Conservation (phyloP, 64 coral and sea anemone species). For the Dendrophyllia cribrosa region DNA sequence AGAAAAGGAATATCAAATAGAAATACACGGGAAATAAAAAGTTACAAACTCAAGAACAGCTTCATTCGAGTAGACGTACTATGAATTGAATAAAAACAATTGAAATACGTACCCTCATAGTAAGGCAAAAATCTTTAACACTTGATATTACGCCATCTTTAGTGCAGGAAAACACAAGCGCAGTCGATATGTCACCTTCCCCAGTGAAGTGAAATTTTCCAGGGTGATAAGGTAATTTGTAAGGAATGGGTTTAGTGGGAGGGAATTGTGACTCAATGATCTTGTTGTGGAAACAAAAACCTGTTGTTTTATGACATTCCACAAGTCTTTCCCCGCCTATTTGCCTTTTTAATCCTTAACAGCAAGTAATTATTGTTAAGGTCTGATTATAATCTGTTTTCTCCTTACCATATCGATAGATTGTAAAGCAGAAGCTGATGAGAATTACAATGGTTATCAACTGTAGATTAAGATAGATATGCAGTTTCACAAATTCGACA, state of each 20-base stretch:
- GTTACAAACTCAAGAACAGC: too few relatives aligned
- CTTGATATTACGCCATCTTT: background rate
- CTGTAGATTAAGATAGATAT: too few relatives aligned
- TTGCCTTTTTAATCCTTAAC: background rate
- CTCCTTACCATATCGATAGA: background rate
- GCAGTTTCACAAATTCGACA: too few relatives aligned
- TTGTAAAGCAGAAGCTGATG: background rate
- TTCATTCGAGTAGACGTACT: too few relatives aligned
- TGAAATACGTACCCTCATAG: conserved; percentile 21
- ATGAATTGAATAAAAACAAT: background rate
- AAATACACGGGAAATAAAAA: too few relatives aligned
- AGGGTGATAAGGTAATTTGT: background rate
- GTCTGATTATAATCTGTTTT: too few relatives aligned
- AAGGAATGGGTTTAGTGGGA: background rate
- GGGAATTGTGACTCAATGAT: background rate
- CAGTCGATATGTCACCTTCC: background rate
- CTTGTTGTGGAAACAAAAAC: background rate
- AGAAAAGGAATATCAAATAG: too few relatives aligned
- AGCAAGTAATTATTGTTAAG: too few relatives aligned
- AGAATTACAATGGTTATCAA: too few relatives aligned
- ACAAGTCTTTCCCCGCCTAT: conserved; percentile 24
- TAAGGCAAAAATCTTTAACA: background rate
- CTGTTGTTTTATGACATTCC: conserved; percentile 25
- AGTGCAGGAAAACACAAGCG: background rate
- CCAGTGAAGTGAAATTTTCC: background rate